Evolutionary conservation across 2,113 vertebrate species (phyloP), one percentile per base, ranked within the genome.

Genomic region (Bagarius yarrelli): DNA sequence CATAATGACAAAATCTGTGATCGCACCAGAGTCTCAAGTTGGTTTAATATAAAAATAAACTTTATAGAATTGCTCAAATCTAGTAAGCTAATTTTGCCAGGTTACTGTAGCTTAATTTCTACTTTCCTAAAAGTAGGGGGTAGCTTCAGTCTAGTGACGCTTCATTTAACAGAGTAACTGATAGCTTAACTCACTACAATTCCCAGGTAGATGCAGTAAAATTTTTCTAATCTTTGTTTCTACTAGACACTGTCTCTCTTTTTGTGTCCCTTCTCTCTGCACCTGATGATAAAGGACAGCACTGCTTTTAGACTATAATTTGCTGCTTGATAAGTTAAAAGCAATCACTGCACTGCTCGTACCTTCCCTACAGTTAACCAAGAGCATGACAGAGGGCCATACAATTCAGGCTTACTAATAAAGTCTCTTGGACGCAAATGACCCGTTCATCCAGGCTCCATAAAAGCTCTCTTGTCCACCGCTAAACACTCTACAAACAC

Each of bases 371-470:
- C 56, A 59, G 77, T 52, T 61, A 69, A 77, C 76, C 55, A 59
- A 50, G n/a, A 50, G 57, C 59, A 52, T 15, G n/a, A 67, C 60
- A 18, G 61, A 75, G 61, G 40, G 56, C 61, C 50, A 73, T 44
- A 78, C 76, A 73, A 71, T 82, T 56, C 36, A 30, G 63, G 27
- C 70, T n/a, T 63, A 63, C 75, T 85, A 83, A 84, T 78, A 72
- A 86, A 82, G 83, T 84, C 77, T 55, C 80, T 84, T 66, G 14
- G 83, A 50, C 59, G 5, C 83, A 82, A 86, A 86, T 84, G 85
- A 82, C 67, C 80, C 21, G 5, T 73, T 80, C 77, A 80, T 82
- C 76, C 72, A 53, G 63, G 64, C 76, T 83, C 79, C 83, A 79
- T 86, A 82, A 86, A 77, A 77, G 83, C 83, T 53, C 77, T 80